phyloP scores from a whole-genome alignment of 37 sponge, comb jelly and placozoan genomes.

The Beroe ovata region DNA sequence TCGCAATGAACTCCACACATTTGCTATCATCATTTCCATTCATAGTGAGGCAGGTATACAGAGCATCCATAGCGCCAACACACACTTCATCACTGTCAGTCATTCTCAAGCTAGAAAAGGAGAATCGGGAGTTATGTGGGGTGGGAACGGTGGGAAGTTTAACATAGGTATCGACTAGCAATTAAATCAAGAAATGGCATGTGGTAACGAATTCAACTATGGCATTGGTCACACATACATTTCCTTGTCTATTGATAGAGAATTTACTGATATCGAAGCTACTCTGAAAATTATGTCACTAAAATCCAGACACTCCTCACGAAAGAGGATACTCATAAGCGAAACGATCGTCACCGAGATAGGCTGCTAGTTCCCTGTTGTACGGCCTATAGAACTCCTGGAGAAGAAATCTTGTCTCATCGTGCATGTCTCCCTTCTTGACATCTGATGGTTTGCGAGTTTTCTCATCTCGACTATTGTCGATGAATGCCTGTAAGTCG shows the following conservation, averaged over 20 bases:
- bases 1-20: neutral
- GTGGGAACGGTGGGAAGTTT: too few relatives aligned
- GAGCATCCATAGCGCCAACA: neutral
- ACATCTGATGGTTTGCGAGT: conserved; percentile 43
- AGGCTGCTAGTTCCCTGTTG: neutral
- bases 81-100: neutral
- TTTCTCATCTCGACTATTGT: conserved; percentile 9
- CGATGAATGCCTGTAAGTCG: neutral
- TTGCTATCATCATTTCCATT: neutral
- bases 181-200: too few relatives aligned
- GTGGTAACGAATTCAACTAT: too few relatives aligned
- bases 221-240: too few relatives aligned
- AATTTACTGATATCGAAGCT: too few relatives aligned
- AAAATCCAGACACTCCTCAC: too few relatives aligned
- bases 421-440: conserved; percentile 20
- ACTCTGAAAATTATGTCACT: too few relatives aligned
- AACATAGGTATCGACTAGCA: too few relatives aligned
- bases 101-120: too few relatives aligned
- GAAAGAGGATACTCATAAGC: too few relatives aligned
- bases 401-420: neutral
- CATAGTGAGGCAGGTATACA: neutral
- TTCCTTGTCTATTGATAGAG: too few relatives aligned
- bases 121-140: too few relatives aligned
- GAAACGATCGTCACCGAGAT: neutral
- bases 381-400: neutral